Conservation (phyloP, 1,140 invertebrate genomes). For the Neelides sp. region DNA sequence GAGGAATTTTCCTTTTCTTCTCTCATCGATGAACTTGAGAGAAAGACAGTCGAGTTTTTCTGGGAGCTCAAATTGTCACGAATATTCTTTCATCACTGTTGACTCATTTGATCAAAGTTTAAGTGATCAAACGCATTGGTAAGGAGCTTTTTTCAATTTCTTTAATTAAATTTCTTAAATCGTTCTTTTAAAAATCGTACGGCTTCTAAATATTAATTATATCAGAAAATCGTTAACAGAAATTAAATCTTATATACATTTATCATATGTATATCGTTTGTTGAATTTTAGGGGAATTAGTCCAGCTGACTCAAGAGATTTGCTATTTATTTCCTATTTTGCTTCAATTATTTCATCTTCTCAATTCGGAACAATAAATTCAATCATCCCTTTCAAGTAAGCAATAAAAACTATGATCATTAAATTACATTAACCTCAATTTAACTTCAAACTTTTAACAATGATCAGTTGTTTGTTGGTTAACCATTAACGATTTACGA, state of each 20-base stretch:
- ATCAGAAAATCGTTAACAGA: no score
- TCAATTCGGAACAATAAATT: no score
- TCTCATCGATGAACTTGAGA: constrained; percentile 14
- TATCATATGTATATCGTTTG: not conserved
- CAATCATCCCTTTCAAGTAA: no score
- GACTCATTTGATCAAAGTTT: no score
- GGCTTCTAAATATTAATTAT: no score
- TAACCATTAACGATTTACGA: not conserved
- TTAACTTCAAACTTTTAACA: not conserved
- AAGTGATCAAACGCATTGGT: no score
- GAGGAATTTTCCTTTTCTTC: constrained; percentile 32
- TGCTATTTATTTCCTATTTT: constrained; percentile 21
- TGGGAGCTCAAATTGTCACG: not conserved
- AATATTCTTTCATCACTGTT: constrained; percentile 6
- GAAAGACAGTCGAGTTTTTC: not conserved
- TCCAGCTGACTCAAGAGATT: constrained; percentile 14
- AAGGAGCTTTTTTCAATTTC: no score
- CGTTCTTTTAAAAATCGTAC: no score
- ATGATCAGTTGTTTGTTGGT: constrained; percentile 8
- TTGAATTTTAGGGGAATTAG: constrained; percentile 12
- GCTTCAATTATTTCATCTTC: not conserved
- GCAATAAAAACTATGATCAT: not conserved
- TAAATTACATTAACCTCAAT: not conserved
- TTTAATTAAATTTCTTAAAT: no score
- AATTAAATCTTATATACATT: no score